phyloP scores from a whole-genome alignment of 2,113 vertebrate genomes.

The Ageneiosus marmoratus region DNA sequence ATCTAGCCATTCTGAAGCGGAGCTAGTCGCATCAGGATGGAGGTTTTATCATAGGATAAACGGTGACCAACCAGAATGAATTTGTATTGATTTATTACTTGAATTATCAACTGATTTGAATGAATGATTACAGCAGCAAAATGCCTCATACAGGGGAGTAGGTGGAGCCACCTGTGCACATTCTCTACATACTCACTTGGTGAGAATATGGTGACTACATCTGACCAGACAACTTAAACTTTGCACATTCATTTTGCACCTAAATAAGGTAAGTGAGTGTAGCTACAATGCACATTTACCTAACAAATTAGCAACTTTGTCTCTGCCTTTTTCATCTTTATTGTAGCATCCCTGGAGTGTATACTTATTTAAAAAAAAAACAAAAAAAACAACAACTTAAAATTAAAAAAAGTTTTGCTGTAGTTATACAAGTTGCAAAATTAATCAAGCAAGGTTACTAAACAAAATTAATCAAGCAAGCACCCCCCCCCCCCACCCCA shows the following conservation, averaged over 20 bases:
- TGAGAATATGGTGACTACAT: neutral
- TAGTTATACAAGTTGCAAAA: constrained; percentile 24
- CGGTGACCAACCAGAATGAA: neutral
- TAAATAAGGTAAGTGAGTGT: neutral
- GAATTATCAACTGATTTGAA: too few relatives aligned
- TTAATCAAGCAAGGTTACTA: constrained; percentile 31
- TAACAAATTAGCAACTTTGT: neutral
- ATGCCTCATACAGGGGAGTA: neutral
- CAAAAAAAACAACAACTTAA: too few relatives aligned
- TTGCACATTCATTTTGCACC: neutral
- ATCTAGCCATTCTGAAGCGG: too few relatives aligned
- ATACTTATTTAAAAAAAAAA: neutral
- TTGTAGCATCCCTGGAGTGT: constrained; percentile 3
- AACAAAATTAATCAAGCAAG: constrained; percentile 29
- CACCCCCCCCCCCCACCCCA: too few relatives aligned
- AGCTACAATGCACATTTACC: neutral
- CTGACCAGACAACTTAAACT: neutral
- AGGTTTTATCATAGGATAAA: neutral
- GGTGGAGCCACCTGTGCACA: neutral
- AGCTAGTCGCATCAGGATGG: neutral
- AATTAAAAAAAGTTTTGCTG: constrained; percentile 29
- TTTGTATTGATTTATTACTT: neutral
- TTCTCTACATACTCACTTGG: neutral
- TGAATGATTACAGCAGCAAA: too few relatives aligned
- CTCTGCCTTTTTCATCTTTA: neutral